A percentile compares a stretch with the other conserved stretches of the same genome.
These are phyloP conservation scores for Paramormyrops kingsleyae DNA, from an alignment of 2,113 vertebrate genomes.

Conservation along the genomic window DNA sequence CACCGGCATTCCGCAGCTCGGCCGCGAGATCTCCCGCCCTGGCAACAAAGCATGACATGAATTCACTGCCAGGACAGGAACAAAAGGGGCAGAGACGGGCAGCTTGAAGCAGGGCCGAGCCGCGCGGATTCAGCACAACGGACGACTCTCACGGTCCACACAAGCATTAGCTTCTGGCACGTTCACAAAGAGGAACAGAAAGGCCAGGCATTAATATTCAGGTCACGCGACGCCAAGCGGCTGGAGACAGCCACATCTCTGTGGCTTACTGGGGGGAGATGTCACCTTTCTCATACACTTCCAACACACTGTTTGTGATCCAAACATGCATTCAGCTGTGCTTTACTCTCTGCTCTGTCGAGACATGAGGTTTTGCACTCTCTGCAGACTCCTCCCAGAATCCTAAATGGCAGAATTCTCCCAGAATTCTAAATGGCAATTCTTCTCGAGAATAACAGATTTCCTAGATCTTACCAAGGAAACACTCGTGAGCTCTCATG, in stretches of 20 bases:
- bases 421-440: neutral
- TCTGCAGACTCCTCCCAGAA: neutral
- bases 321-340: neutral
- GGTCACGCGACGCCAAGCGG: neutral
- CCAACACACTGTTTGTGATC: neutral
- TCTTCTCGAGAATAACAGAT: neutral
- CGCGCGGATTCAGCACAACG: neutral
- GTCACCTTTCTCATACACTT: neutral
- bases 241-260: neutral
- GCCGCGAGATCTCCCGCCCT: constrained; percentile 13
- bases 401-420: neutral
- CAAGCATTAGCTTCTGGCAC: neutral
- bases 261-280: neutral
- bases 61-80: constrained; percentile 8
- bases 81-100: neutral
- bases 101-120: neutral
- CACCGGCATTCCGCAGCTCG: constrained; percentile 30
- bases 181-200: constrained; percentile 5
- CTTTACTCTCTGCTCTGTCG: neutral
- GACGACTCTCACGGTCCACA: neutral
- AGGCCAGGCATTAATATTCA: neutral
- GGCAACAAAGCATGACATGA: constrained; percentile 16
- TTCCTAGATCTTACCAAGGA: neutral
- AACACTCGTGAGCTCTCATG: neutral
- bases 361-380: neutral